These are phyloP conservation scores for Phalangium opilio DNA, from an alignment of 2,888 invertebrate species.

Conservation along the genomic window DNA sequence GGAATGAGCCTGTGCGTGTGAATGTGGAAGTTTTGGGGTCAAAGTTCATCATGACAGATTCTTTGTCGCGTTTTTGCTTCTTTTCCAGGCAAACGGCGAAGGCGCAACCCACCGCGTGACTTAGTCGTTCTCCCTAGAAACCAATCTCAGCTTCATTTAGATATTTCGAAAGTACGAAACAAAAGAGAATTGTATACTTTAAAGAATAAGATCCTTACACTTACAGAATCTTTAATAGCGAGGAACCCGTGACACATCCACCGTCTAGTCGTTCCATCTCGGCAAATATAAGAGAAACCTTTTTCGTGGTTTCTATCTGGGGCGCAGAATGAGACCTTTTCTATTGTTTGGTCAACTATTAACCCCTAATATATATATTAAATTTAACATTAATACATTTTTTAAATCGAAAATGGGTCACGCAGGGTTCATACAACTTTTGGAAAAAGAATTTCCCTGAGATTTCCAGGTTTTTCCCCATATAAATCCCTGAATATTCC, in stretches of 20 bases:
- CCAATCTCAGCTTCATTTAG: background rate
- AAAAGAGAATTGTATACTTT: background rate
- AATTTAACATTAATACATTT: no score
- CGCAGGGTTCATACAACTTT: no score
- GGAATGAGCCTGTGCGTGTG: constrained; percentile 79
- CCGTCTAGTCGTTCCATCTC: constrained; percentile 93
- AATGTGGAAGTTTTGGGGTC: constrained; percentile 80
- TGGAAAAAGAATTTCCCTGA: no score
- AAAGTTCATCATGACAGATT: constrained; percentile 81
- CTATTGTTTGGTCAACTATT: constrained; percentile 97
- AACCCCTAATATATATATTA: constrained; percentile 64
- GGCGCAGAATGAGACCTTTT: constrained; percentile 98
- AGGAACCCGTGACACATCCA: constrained; percentile 99
- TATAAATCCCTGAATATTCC: no score
- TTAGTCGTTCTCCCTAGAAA: constrained; percentile 66
- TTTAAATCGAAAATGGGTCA: no score
- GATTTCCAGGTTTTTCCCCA: no score
- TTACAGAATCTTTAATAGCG: constrained; percentile 78
- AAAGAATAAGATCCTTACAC: constrained; percentile 33
- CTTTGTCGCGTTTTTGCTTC: constrained; percentile 92
- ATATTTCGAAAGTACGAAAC: background rate
- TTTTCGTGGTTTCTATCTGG: constrained; percentile 94
- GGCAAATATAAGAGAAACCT: constrained; percentile 96
- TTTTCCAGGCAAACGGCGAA: constrained; percentile 95
- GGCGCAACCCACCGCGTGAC: constrained; percentile 97